phyloP scores from a whole-genome alignment of 2,797 vertebrate species.

The Chrosomus eos region DNA sequence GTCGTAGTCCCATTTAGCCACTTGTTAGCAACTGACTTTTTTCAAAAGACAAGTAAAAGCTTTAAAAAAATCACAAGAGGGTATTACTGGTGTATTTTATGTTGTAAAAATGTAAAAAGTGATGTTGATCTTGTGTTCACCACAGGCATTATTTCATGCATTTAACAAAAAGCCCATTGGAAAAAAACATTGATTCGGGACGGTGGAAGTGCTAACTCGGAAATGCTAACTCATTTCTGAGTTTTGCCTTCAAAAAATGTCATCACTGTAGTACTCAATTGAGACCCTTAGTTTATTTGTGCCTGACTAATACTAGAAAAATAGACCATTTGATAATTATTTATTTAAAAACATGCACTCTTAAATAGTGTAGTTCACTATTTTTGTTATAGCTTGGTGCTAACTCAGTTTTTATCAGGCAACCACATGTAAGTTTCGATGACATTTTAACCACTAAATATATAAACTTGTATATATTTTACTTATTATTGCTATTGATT shows the following conservation, averaged over 20 bases:
- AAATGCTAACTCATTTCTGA: not conserved
- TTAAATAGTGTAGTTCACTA: not conserved
- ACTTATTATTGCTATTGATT: not conserved
- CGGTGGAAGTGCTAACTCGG: too few species aligned
- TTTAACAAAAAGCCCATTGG: not conserved
- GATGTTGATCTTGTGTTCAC: not conserved
- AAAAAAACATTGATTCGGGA: not conserved
- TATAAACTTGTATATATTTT: not conserved
- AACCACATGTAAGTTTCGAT: too few species aligned
- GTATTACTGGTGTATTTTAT: not conserved
- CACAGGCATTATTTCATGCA: not conserved
- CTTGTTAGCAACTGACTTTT: not conserved
- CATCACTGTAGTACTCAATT: too few species aligned
- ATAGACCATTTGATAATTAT: not conserved
- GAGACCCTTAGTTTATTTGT: not conserved
- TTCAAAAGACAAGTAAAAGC: not conserved
- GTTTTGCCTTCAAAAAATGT: not conserved
- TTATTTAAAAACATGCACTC: not conserved
- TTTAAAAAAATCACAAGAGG: too few species aligned
- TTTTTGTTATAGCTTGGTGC: not conserved
- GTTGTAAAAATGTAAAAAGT: not conserved
- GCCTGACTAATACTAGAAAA: not conserved
- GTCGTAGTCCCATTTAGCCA: not conserved
- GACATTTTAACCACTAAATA: not conserved
- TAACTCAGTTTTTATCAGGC: not conserved